Evolutionary conservation across 2,888 invertebrate species (phyloP), one percentile per base, ranked within the genome.

Genomic region (Ypsolopha scabrella): DNA sequence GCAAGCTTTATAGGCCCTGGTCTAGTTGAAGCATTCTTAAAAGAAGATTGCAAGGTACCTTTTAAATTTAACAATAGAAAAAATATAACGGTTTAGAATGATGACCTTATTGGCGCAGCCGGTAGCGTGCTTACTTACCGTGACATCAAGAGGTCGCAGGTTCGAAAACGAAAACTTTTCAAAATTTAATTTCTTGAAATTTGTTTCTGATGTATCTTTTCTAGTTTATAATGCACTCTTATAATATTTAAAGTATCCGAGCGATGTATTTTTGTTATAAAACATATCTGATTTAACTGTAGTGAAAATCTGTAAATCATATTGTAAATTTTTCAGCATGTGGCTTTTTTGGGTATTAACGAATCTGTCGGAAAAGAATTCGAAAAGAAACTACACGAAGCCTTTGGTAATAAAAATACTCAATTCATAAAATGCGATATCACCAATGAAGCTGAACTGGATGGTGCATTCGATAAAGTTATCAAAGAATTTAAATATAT

Each of bases 1-100:
- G 78, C 81, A 0, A 68, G 67, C 0, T 82, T 82, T 0, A 80
- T 83, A 0, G 82, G 82, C 0, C 74, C 78, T 37, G 75, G 70
- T 1, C 57, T 77, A 0, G 76, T 75, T 0, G 60, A 58, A 33
- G 67, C 71, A 0, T 67, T 80, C 43, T 50, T 76, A 45, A 63
- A 74, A 4, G 68, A 69, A 53, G 76, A 74, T 35, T 80, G 78
- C 2, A 78, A 77, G 65, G 82, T 80, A 59, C 59, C 59, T 9
- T 51, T 37, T 48, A 33, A 13, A 49, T 38, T 38, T 38, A 8
- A 9, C 7, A n/a, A n/a, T n/a, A n/a, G n/a, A n/a, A n/a, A n/a
- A n/a, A n/a, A n/a, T n/a, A n/a, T n/a, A n/a, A n/a, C n/a, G n/a
- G n/a, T n/a, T n/a, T n/a, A n/a, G n/a, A n/a, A n/a, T n/a, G n/a